Base-by-base conservation (phyloP, 1,140 invertebrate species). In the Elysia chlorotica region DNA sequence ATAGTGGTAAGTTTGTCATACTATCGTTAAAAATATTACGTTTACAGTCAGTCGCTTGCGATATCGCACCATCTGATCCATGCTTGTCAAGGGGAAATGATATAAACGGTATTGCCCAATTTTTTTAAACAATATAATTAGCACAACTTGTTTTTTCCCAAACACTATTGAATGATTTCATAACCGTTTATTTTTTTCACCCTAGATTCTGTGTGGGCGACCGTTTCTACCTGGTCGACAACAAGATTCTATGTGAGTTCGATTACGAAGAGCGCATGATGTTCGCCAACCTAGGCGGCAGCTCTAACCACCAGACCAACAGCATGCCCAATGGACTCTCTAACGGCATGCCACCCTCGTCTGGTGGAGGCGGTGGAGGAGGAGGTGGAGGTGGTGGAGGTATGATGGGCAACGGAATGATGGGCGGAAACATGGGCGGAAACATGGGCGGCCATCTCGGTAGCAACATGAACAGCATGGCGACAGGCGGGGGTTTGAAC, bases 201-300 rank as follows among this genome's bases (percentile, higher is more conserved):
- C 41, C 5, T 90, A 96, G 95, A 90, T 97, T 97, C 90, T 97
- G 95, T 88, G 94, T 97, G 4, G 95, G 95, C 2, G 95, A 97
- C 85, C 90, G 93, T 80, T 97, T 96, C 87, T 96, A 95, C 87
- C 88, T 96, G 76, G 95, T 93, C 88, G 94, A 96, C 87, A 96
- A 96, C 89, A 95, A 95, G 88, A 96, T 97, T 76, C 90, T 97
- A 1, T 97, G 95, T 88, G 94, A 96, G 86, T 95, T 95, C 86
- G 95, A 97, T 88, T 97, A 96, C 88, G 94, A 96, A 86, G 95
- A 96, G 86, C 88, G 94, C 79, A 90, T 95, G 86, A 92, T 95
- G 71, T 96, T 95, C 84, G 94, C 94, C 31, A 95, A 92, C 79
- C 95, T 96, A 93, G 93, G 94, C 35, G 61, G 62, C 19, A 48